Percentiles rank a stretch among this genome's conserved stretches.
These are phyloP conservation scores for Plebejus anna DNA, from an alignment of 2,888 invertebrate genomes.

Conservation along the genomic window DNA sequence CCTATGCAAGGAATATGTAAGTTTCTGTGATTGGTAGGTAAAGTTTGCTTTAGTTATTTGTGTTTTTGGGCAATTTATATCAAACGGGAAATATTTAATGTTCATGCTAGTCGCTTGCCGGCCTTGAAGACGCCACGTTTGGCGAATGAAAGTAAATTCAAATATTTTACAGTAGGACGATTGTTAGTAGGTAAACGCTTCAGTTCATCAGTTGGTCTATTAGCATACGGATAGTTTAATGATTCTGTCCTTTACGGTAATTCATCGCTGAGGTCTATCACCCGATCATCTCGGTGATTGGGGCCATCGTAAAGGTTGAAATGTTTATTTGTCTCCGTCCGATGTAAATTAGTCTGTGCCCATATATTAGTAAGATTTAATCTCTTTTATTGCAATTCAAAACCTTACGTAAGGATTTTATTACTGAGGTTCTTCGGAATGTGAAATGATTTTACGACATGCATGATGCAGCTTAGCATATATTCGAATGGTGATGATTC, in stretches of 20 bases:
- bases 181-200: neutral
- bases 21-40: neutral
- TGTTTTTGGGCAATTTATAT: neutral
- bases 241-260: conserved; percentile 25
- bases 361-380: conserved; percentile 13
- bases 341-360: conserved; percentile 18
- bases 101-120: neutral
- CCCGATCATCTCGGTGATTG: conserved; percentile 18
- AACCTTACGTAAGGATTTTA: conserved; percentile 8
- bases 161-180: conserved; percentile 14
- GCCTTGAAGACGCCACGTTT: conserved; percentile 2
- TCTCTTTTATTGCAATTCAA: conserved; percentile 19
- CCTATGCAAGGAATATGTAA: neutral
- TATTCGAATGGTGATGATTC: conserved; percentile 11
- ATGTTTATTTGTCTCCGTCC: conserved; percentile 14
- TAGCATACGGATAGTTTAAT: conserved; percentile 18
- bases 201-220: conserved; percentile 3
- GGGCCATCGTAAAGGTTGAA: conserved; percentile 22
- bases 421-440: neutral
- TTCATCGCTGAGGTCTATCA: conserved; percentile 16
- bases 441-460: neutral
- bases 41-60: neutral
- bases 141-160: conserved; percentile 3
- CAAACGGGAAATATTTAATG: neutral
- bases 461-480: neutral